Evolutionary conservation across 1,140 invertebrate genomes (phyloP).

Genomic region (Phocides pigmalion): DNA sequence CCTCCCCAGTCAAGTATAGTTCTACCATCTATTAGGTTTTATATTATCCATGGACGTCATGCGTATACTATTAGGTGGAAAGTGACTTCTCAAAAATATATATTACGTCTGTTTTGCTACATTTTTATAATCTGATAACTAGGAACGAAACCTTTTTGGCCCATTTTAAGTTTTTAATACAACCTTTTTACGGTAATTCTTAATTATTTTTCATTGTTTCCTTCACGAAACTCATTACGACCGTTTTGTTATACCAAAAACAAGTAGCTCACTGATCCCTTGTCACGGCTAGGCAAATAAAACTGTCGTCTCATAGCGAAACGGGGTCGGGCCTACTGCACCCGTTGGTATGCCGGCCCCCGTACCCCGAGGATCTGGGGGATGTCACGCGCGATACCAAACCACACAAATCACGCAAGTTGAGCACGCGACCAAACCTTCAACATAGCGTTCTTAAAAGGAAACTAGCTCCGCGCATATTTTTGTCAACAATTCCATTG

Average conservation of each 20-base stretch:
- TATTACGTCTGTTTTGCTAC: too few relatives aligned
- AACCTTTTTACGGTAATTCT: neutral
- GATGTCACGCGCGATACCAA: conserved; percentile 65
- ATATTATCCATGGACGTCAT: too few relatives aligned
- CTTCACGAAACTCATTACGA: conserved; percentile 3
- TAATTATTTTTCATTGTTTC: neutral
- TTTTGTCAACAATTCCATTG: neutral
- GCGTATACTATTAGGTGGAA: too few relatives aligned
- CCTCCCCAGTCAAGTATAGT: too few relatives aligned
- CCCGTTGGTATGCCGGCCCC: conserved; percentile 64
- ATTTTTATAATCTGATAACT: too few relatives aligned
- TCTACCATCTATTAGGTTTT: too few relatives aligned
- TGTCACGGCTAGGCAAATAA: conserved; percentile 62
- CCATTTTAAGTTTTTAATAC: too few relatives aligned
- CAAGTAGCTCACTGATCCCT: conserved; percentile 47
- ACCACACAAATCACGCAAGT: conserved; percentile 72
- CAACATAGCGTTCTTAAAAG: neutral
- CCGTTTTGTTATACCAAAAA: conserved; percentile 3
- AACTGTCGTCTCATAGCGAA: conserved; percentile 69
- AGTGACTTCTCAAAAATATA: too few relatives aligned
- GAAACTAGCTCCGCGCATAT: neutral
- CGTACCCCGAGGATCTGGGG: conserved; percentile 52
- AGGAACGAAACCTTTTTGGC: too few relatives aligned
- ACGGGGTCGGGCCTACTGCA: conserved; percentile 70
- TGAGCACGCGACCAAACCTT: conserved; percentile 57